phyloP scores from a whole-genome alignment of 2,888 invertebrate genomes.

The Oxytorus armatus region DNA sequence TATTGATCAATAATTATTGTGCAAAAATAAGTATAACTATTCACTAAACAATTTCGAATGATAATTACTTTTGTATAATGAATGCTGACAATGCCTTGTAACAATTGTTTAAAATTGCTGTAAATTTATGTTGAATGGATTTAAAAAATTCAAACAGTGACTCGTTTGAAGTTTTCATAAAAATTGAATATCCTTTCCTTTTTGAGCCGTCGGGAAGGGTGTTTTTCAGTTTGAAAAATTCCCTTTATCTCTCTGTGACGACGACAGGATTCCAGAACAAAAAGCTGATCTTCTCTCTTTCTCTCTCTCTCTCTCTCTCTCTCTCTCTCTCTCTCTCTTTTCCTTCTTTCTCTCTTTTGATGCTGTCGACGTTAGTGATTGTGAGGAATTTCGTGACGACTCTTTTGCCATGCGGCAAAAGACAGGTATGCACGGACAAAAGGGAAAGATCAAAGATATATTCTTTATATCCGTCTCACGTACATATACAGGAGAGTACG shows the following conservation, averaged over 20 bases:
- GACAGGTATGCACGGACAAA: constrained; percentile 19
- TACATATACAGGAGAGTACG: constrained; percentile 13
- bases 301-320: background rate
- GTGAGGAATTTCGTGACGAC: constrained; percentile 34
- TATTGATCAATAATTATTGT: too few species aligned
- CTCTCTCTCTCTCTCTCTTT: constrained; percentile 4
- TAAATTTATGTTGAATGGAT: too few species aligned
- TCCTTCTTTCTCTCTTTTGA: constrained; percentile 14
- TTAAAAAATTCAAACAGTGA: too few species aligned
- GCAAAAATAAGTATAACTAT: too few species aligned
- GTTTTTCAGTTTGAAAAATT: constrained; percentile 31
- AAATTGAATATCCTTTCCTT: constrained; percentile 24
- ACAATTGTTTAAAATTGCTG: too few species aligned
- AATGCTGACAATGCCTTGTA: background rate
- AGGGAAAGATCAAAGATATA: constrained; percentile 34
- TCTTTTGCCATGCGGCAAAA: constrained; percentile 6
- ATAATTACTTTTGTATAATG: background rate
- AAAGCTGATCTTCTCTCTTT: background rate
- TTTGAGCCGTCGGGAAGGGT: background rate
- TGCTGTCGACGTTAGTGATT: background rate
- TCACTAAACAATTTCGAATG: too few species aligned
- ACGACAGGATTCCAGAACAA: background rate
- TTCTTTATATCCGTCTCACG: constrained; percentile 49
- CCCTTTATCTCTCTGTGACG: constrained; percentile 27
- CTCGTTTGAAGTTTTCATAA: background rate